These are phyloP conservation scores for Albula glossodonta DNA, from an alignment of 2,113 vertebrate species.

Conservation along the genomic window DNA sequence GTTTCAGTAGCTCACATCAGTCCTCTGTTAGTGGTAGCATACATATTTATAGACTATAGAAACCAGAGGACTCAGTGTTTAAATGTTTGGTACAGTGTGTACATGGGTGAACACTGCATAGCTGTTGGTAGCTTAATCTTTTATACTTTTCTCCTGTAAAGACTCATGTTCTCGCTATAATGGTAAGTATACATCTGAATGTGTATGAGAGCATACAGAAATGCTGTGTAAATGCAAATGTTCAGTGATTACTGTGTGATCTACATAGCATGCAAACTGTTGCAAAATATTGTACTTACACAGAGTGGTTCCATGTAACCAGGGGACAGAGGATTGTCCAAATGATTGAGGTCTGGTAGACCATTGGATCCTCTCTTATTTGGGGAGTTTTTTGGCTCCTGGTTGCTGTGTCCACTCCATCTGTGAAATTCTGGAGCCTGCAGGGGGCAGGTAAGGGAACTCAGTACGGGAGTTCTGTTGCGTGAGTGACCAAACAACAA, in stretches of 20 bases:
- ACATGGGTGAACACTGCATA: too few relatives aligned
- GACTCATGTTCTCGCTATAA: too few relatives aligned
- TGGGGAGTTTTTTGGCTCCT: conserved; percentile 44
- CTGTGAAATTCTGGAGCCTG: conserved; percentile 64
- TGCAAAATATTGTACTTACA: conserved; percentile 65
- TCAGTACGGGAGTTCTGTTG: too few relatives aligned
- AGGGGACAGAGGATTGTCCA: conserved; percentile 63
- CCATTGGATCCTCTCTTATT: conserved; percentile 54
- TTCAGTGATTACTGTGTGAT: not conserved
- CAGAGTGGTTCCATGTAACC: conserved; percentile 75
- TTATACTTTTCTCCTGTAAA: too few relatives aligned
- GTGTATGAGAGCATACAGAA: not conserved
- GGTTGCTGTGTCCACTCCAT: conserved; percentile 58
- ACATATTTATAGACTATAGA: too few relatives aligned
- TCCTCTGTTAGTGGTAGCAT: too few relatives aligned
- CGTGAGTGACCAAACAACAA: too few relatives aligned
- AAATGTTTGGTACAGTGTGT: too few relatives aligned
- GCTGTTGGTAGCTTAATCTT: too few relatives aligned
- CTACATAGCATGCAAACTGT: not conserved
- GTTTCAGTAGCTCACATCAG: too few relatives aligned
- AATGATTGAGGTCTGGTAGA: conserved; percentile 56
- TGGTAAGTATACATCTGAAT: not conserved
- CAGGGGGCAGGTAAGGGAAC: not conserved
- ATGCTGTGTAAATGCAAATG: not conserved
- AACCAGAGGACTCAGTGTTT: too few relatives aligned